phyloP scores from a whole-genome alignment of 2,888 invertebrate genomes.

The Apantesis nais region DNA sequence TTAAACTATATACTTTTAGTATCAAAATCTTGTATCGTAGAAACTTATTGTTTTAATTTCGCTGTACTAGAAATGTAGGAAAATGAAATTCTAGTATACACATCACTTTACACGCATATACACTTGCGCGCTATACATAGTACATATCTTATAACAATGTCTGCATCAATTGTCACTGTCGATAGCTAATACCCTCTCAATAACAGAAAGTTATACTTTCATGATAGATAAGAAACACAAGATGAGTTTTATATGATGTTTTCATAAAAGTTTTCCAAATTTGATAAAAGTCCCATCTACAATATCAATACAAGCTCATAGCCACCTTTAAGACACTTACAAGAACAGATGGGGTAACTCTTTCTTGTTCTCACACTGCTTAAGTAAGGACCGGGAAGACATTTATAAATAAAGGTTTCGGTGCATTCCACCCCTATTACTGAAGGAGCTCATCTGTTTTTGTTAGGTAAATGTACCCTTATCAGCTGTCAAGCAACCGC shows the following conservation, averaged over 20 bases:
- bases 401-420: neutral
- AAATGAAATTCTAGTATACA: neutral
- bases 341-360: neutral
- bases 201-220: neutral
- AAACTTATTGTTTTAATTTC: too few species aligned
- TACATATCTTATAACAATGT: neutral
- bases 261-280: neutral
- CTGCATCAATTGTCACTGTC: neutral
- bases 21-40: too few species aligned
- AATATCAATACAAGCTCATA: neutral
- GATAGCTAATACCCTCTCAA: neutral
- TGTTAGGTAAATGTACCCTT: slow-evolving; percentile 2
- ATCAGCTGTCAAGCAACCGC: neutral
- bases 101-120: neutral
- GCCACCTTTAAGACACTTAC: neutral
- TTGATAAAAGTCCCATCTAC: neutral
- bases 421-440: slow-evolving; percentile 1
- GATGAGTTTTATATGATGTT: too few species aligned
- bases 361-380: neutral
- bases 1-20: too few species aligned
- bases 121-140: neutral
- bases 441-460: neutral
- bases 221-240: neutral
- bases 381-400: neutral
- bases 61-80: too few species aligned